These are phyloP conservation scores for Drosophila recens DNA, from an alignment of 2,888 invertebrate species.

Conservation along the genomic window DNA sequence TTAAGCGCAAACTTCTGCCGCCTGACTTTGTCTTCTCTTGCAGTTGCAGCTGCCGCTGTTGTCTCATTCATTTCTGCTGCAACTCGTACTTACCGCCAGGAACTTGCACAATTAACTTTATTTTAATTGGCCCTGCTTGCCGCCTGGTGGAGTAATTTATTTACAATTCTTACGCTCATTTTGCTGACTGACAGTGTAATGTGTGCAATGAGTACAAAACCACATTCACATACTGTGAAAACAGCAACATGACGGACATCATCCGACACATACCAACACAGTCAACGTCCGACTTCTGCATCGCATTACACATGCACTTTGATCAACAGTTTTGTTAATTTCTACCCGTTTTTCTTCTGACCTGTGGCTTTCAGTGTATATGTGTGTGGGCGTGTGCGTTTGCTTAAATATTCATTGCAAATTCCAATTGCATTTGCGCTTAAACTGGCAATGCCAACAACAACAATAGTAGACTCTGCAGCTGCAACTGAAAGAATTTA, in stretches of 20 bases:
- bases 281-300: slow-evolving; percentile 35
- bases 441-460: slow-evolving; percentile 74
- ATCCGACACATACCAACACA: slow-evolving; percentile 25
- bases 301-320: slow-evolving; percentile 79
- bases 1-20: slow-evolving; percentile 67
- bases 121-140: slow-evolving; percentile 60
- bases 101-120: slow-evolving; percentile 67
- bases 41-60: slow-evolving; percentile 15
- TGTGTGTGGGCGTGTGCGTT: slow-evolving; percentile 37
- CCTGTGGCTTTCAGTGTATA: slow-evolving; percentile 6
- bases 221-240: slow-evolving; percentile 31
- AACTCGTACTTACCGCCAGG: slow-evolving; percentile 57
- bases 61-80: slow-evolving; percentile 2
- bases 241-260: slow-evolving; percentile 48
- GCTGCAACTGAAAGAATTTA: slow-evolving; percentile 35
- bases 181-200: slow-evolving; percentile 58
- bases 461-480: slow-evolving; percentile 39
- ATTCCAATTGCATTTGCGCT: slow-evolving; percentile 78
- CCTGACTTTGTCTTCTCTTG: slow-evolving; percentile 50
- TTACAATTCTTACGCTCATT: slow-evolving; percentile 68
- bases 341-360: slow-evolving; percentile 42
- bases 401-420: slow-evolving; percentile 76
- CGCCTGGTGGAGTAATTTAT: slow-evolving; percentile 57
- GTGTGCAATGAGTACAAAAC: slow-evolving; percentile 39
- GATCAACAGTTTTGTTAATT: slow-evolving; percentile 81